Conservation (phyloP, 2,888 invertebrate genomes). For the Phyto melanocephala region DNA sequence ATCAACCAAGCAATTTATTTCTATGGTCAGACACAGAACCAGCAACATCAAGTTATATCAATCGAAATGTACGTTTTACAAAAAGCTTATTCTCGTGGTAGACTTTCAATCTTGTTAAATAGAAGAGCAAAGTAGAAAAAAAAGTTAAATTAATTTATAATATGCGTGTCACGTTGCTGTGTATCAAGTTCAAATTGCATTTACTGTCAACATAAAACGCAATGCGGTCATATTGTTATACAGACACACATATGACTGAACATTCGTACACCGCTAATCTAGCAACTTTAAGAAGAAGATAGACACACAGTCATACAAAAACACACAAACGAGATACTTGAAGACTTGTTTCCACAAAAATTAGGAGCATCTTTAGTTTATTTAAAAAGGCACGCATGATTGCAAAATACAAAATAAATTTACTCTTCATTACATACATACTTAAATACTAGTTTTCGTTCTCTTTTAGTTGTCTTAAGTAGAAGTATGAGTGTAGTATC, state of each 20-base stretch:
- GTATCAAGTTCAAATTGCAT: slow-evolving; percentile 76
- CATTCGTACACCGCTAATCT: slow-evolving; percentile 22
- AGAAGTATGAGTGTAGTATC: too few relatives aligned
- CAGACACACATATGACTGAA: slow-evolving; percentile 18
- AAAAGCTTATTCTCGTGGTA: neutral
- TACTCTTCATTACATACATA: neutral
- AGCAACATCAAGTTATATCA: slow-evolving; percentile 2
- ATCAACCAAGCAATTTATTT: slow-evolving; percentile 8
- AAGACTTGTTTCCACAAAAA: slow-evolving; percentile 48
- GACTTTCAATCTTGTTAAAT: slow-evolving; percentile 25
- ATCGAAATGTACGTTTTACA: slow-evolving; percentile 25
- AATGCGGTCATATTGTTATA: slow-evolving; percentile 54
- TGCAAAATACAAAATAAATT: slow-evolving; percentile 45
- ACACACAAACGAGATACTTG: neutral
- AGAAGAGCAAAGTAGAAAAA: neutral
- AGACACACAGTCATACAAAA: neutral
- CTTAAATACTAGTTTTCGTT: neutral
- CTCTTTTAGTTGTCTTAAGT: neutral
- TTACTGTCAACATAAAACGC: slow-evolving; percentile 72
- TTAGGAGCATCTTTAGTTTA: slow-evolving; percentile 48
- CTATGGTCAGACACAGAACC: slow-evolving; percentile 16
- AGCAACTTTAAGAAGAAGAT: neutral
- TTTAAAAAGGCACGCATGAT: slow-evolving; percentile 49
- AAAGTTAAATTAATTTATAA: slow-evolving; percentile 65
- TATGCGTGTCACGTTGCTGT: slow-evolving; percentile 74